A percentile compares a stretch with the other conserved stretches of the same genome.
phyloP scores from a whole-genome alignment of 64 coral and sea anemone species.

The Montipora sp. region DNA sequence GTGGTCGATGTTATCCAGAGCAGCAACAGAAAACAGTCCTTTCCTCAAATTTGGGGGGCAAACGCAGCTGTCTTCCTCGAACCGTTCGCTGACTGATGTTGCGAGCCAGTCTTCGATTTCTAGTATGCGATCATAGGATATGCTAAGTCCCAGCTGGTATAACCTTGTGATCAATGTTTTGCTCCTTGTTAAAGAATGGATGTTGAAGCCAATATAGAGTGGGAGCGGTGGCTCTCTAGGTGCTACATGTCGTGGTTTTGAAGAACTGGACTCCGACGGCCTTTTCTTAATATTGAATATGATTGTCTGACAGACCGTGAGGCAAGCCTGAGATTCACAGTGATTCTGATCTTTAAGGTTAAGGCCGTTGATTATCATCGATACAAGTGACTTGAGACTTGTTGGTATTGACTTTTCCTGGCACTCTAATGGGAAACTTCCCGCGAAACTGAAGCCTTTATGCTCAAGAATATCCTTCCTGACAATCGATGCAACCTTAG shows the following conservation, averaged over 20 bases:
- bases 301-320: too few relatives aligned
- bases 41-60: slow-evolving; percentile 43
- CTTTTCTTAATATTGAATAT: too few relatives aligned
- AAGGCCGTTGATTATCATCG: slow-evolving; percentile 57
- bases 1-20: slow-evolving; percentile 62
- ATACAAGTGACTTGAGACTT: slow-evolving; percentile 70
- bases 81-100: slow-evolving; percentile 41
- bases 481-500: slow-evolving; percentile 63
- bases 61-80: neutral
- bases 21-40: slow-evolving; percentile 56
- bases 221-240: slow-evolving; percentile 64
- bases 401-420: slow-evolving; percentile 63
- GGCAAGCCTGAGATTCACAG: too few relatives aligned
- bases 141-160: slow-evolving; percentile 48
- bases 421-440: slow-evolving; percentile 50
- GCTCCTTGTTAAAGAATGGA: slow-evolving; percentile 57
- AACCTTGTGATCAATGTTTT: slow-evolving; percentile 52
- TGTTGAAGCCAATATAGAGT: slow-evolving; percentile 46
- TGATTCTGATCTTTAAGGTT: too few relatives aligned
- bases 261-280: too few relatives aligned
- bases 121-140: slow-evolving; percentile 55
- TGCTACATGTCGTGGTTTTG: slow-evolving; percentile 66
- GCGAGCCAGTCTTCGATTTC: slow-evolving; percentile 52
- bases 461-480: slow-evolving; percentile 63
- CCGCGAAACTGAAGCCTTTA: slow-evolving; percentile 62